Evolutionary conservation across 2,888 invertebrate species (phyloP).

Genomic region (Fabriciana adippe): DNA sequence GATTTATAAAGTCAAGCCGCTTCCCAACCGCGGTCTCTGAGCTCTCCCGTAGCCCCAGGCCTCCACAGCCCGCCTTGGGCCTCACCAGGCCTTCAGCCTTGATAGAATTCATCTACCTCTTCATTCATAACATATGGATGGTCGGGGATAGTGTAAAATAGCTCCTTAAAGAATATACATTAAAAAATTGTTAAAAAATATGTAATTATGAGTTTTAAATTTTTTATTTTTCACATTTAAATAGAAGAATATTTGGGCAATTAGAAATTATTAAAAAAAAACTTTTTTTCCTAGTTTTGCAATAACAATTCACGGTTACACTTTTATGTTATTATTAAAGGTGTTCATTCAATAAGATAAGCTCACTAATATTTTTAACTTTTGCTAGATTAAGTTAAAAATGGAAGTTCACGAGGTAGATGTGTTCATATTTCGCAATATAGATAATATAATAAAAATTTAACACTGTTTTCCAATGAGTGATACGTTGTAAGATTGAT

Average conservation of each 20-base stretch:
- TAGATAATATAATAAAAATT: neutral
- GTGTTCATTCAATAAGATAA: too few relatives aligned
- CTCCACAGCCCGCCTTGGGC: neutral
- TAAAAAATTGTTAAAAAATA: neutral
- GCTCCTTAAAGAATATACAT: neutral
- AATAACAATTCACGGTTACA: too few relatives aligned
- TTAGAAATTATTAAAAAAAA: too few relatives aligned
- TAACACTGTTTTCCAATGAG: too few relatives aligned
- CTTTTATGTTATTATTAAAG: too few relatives aligned
- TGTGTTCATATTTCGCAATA: constrained; percentile 7
- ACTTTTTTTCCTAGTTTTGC: too few relatives aligned
- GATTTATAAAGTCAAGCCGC: constrained; percentile 98
- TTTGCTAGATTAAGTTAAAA: neutral
- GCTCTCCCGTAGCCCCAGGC: constrained; percentile 2
- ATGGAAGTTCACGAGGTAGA: neutral
- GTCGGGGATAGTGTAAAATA: neutral
- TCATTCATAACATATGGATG: neutral
- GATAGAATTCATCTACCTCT: constrained; percentile 8
- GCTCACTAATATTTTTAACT: neutral
- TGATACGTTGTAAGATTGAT: too few relatives aligned
- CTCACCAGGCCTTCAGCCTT: neutral
- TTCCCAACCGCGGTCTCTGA: constrained; percentile 93
- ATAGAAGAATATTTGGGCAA: too few relatives aligned
- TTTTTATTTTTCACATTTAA: too few relatives aligned
- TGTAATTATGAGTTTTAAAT: neutral